Base-by-base conservation (phyloP, 2,888 invertebrate species). In the Caenorhabditis sp. region DNA sequence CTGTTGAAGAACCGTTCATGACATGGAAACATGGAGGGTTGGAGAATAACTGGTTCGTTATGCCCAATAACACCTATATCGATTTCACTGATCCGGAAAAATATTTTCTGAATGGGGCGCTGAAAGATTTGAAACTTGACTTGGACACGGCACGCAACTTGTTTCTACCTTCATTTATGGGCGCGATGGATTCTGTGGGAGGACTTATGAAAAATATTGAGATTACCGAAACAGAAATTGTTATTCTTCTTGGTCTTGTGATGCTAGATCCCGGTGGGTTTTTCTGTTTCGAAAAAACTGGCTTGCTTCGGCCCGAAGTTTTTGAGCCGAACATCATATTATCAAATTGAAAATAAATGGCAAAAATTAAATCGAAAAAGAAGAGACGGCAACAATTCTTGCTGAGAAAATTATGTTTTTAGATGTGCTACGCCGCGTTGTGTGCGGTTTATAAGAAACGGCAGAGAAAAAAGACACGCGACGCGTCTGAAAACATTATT, bases 1-100 rank as follows among this genome's bases (percentile, higher is more conserved):
- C 83, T 1, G 78, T 85, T 12, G 85, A 85, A 75, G 85, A 85
- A 53, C 85, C 85, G 0, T 85, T 76, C 55, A 55, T 85, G 19
- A 85, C 85, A 0, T 85, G 83, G 84, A 68, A 79, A 24, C 72
- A 75, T 54, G 84, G 84, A 5, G 85, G 85, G 17, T 62, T 80
- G 10, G 77, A 81, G 53, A 77, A 78, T 55, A 62, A 78, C 21
- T 79, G 82, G 77, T 85, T 84, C 78, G 79, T 85, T 37, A 84
- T 85, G 85, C 80, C 84, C 6, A 85, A 85, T 68, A 82, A 81
- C 24, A 76, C 76, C 12, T 85, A 78, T 68, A 74, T 85, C 58
- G 80, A 79, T 57, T 82, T 83, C 58, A 77, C 74, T 23, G 60
- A 79, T 23, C 71, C 76, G 5, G 81, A 83, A n/a, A 69, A 81